Evolutionary conservation across 2,888 invertebrate genomes (phyloP).

Genomic region (Thereva unica): DNA sequence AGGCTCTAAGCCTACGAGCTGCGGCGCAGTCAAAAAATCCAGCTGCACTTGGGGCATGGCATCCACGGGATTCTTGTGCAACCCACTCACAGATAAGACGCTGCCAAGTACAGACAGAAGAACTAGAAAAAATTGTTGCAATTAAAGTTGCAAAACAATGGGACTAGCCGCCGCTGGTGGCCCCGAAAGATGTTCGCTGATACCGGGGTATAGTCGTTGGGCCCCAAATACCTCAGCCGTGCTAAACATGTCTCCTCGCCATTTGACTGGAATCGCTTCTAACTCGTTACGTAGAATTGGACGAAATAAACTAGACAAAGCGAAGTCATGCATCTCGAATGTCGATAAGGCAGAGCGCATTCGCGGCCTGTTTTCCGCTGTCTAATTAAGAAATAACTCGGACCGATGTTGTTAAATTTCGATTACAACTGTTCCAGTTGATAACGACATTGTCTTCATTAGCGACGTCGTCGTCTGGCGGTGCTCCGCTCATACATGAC

Average conservation of each 20-base stretch:
- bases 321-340: not conserved
- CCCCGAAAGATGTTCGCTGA: conserved; percentile 1
- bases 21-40: not conserved
- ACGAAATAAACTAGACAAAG: not conserved
- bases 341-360: conserved; percentile 1
- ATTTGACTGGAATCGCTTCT: not conserved
- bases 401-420: not conserved
- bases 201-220: not conserved
- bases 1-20: not conserved
- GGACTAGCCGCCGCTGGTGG: conserved; percentile 1
- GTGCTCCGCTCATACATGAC: too few species aligned
- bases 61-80: conserved; percentile 7
- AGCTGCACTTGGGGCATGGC: not conserved
- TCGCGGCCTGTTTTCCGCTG: not conserved
- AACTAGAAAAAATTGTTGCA: not conserved
- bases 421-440: not conserved
- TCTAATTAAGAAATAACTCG: conserved; percentile 10
- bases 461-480: too few species aligned
- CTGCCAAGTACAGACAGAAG: not conserved
- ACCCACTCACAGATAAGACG: not conserved
- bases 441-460: not conserved
- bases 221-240: not conserved
- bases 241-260: not conserved
- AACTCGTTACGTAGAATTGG: too few species aligned
- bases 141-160: conserved; percentile 5